Evolutionary conservation across 2,113 vertebrate genomes (phyloP).

Genomic region (Charadrius vociferus): DNA sequence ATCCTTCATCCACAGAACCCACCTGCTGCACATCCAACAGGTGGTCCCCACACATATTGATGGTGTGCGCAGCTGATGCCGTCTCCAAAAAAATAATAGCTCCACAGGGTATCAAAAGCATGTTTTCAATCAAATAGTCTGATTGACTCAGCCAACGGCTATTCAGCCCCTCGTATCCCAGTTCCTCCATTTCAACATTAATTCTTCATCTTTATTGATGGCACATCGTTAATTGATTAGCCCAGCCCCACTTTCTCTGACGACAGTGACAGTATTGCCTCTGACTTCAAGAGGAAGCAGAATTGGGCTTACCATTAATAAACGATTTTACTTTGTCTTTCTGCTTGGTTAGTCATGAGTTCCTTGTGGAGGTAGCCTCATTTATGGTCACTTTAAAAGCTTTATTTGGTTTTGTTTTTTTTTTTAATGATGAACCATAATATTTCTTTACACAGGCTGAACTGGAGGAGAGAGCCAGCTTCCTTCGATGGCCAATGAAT

Average conservation of each 20-base stretch:
- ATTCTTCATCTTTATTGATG: neutral
- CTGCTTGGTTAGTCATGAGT: neutral
- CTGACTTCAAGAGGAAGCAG: neutral
- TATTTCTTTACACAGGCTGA: neutral
- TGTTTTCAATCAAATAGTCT: neutral
- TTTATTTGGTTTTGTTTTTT: no score
- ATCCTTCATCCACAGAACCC: neutral
- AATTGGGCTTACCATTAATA: neutral
- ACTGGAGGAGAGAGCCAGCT: neutral
- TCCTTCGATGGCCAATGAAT: neutral
- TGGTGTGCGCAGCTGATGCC: no score
- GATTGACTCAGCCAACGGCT: neutral
- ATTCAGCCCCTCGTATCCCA: rapidly evolving
- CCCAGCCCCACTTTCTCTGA: neutral
- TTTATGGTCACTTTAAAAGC: neutral
- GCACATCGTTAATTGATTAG: no score
- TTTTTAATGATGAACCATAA: neutral
- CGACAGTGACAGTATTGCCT: neutral
- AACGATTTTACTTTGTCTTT: neutral
- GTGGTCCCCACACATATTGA: rapidly evolving
- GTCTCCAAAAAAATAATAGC: neutral
- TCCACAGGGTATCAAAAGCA: rapidly evolving
- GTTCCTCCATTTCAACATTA: neutral
- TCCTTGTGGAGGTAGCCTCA: neutral
- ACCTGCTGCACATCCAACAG: neutral